These are phyloP conservation scores for Glaucidium brasilianum DNA, from an alignment of 2,113 vertebrate species.

Conservation along the genomic window DNA sequence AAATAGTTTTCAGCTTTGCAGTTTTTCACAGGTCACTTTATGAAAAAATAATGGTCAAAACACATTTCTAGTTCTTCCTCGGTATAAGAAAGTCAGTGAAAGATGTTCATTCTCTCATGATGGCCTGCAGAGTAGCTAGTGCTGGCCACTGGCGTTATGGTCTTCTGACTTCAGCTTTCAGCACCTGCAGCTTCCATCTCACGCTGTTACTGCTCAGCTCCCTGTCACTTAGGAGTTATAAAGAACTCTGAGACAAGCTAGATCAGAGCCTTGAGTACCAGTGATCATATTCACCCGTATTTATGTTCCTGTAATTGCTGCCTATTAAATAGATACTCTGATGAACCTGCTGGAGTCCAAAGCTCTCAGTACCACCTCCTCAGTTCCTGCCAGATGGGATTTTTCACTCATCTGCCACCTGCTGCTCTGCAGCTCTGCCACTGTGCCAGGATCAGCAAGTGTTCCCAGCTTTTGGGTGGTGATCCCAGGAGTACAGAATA, in stretches of 20 bases:
- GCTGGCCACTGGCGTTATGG: background rate
- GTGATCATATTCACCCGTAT: background rate
- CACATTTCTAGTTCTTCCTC: background rate
- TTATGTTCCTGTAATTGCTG: background rate
- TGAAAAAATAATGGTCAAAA: background rate
- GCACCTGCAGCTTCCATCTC: background rate
- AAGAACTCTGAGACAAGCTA: background rate
- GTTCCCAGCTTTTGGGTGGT: background rate
- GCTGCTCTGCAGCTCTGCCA: background rate
- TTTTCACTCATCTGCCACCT: background rate
- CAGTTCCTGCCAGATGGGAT: background rate
- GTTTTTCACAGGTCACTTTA: background rate
- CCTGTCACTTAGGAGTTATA: background rate
- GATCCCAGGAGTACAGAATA: background rate
- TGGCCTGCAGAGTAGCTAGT: background rate
- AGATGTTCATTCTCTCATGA: rapidly evolving
- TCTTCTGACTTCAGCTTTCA: background rate
- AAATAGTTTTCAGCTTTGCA: background rate
- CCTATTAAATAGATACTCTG: background rate
- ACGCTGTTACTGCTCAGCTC: background rate
- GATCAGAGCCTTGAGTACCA: background rate
- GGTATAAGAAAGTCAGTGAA: background rate
- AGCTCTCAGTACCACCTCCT: background rate
- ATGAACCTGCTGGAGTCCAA: background rate
- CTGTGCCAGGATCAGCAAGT: background rate